Base-by-base conservation (phyloP, 2,888 invertebrate genomes). In the Athalia circularis region DNA sequence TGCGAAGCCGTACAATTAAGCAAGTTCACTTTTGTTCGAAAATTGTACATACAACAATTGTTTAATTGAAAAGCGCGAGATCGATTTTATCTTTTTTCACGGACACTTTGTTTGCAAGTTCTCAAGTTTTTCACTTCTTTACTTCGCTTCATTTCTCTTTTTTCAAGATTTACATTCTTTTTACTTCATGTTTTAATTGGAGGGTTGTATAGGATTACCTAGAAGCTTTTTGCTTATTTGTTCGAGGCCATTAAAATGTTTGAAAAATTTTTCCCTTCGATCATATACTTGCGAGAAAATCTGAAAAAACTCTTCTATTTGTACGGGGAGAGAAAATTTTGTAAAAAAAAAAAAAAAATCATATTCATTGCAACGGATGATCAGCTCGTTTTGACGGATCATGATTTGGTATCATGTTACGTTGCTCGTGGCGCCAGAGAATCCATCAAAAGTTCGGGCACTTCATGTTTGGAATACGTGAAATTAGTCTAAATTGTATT, bases 1-100 rank as follows among this genome's bases (percentile, higher is more conserved):
- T 65, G 7, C 48, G 9, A 48, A 65, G 48, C 48, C 15, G 65
- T 65, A 29, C 29, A 65, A 65, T 65, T 13, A 65, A 65, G 13
- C 9, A 65, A 65, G 48, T 65, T 65, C 48, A 4, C 2, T 6
- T 8, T 15, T 15, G 13, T 13, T 0, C 8, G 5, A 65, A 65
- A 15, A 65, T 15, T 65, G 65, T 48, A n/a, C n/a, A 43, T 64
- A 11, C 29, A 29, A 29, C 29, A 29, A 29, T 64, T 43, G n/a
- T 45, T n/a, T n/a, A 64, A 45, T 43, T n/a, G 29, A 62, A 62
- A 43, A 43, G 5, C 43, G 7, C 11, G 13, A 7, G 13, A 65
- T 48, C 47, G n/a, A 13, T 4, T 15, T n/a, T 13, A 13, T 65
- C 5, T 8, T 5, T 11, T 15, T 5, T 65, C 5, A 13, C 7